A percentile compares a stretch with the other conserved stretches of the same genome.
Evolutionary conservation across 2,888 invertebrate species (phyloP).

Genomic region (Dromius quadrimaculatus): DNA sequence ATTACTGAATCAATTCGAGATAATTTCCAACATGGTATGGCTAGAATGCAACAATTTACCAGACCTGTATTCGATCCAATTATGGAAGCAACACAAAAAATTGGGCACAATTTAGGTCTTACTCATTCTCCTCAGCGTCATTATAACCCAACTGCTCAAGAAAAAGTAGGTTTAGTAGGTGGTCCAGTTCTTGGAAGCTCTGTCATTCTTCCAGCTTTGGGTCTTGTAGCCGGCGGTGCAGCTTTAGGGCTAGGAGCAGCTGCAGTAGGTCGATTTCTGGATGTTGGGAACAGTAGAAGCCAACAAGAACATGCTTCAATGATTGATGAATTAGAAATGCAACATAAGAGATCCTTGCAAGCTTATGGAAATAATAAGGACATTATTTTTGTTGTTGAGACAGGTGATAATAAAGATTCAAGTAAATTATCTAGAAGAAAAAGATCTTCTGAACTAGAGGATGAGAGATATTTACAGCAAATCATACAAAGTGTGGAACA

Average conservation of each 20-base stretch:
- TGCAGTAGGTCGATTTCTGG: constrained; percentile 79
- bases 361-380: constrained; percentile 39
- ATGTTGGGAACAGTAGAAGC: constrained; percentile 74
- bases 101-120: constrained; percentile 81
- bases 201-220: constrained; percentile 80
- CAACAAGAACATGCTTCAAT: constrained; percentile 52
- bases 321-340: constrained; percentile 67
- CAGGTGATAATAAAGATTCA: not conserved
- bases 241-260: constrained; percentile 85
- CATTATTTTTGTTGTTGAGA: constrained; percentile 35
- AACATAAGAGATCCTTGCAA: constrained; percentile 72
- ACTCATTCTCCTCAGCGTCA: constrained; percentile 66
- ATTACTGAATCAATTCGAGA: constrained; percentile 80
- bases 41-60: constrained; percentile 76
- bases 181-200: constrained; percentile 70
- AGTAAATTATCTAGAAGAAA: constrained; percentile 14
- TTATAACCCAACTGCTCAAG: constrained; percentile 66
- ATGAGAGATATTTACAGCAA: constrained; percentile 64
- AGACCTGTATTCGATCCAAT: constrained; percentile 79
- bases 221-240: constrained; percentile 85
- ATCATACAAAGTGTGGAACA: constrained; percentile 61
- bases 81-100: constrained; percentile 83
- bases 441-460: constrained; percentile 62
- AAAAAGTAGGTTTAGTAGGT: constrained; percentile 74
- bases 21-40: constrained; percentile 78